Evolutionary conservation across 2,888 invertebrate species (phyloP), one percentile per base, ranked within the genome.

Genomic region (Microdon myrmicae): DNA sequence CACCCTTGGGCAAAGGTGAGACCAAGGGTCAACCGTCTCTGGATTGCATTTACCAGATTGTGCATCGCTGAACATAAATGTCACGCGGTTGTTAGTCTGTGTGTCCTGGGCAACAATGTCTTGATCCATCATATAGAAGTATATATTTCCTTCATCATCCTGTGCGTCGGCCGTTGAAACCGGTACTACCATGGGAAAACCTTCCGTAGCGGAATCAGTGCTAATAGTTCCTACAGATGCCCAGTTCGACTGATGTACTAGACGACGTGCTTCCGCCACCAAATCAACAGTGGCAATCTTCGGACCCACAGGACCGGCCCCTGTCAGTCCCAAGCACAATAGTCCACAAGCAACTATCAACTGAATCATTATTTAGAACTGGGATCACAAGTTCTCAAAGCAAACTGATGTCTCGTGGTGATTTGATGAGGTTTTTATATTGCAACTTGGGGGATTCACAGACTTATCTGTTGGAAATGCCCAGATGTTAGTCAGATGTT

Each of bases 171-270:
- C 39, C 4, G 37, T 58, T 8, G 64, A 47, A 1, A 64, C 2
- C 3, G 47, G 23, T 19, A 23, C 47, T 14, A 38, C 64, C 51
- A 43, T 64, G 10, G 64, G 64, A 6, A 26, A 53, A 3, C 64
- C 51, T 2, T 16, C 7, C 3, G 23, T 31, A 4, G 6, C 2
- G 1, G 31, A 6, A 6, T 23, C 5, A 1, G 51, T 22, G 2
- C 51, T 51, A n/a, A 56, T 23, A 3, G 64, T 64, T 14, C 31
- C 64, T 1, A 58, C 64, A 1, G 64, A 19, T 5, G 64, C 64
- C 64, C 64, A 64, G 12, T 58, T 56, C 1, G 64, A 22, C 14
- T 58, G 45, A 12, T 64, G 58, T 2, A 64, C 64, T 1, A 64
- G 16, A 1, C 64, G 45, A 16, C 64, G 58, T 8, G 37, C 58